These are phyloP conservation scores for Parapsyche elsis DNA, from an alignment of 1,140 invertebrate species.

Conservation along the genomic window DNA sequence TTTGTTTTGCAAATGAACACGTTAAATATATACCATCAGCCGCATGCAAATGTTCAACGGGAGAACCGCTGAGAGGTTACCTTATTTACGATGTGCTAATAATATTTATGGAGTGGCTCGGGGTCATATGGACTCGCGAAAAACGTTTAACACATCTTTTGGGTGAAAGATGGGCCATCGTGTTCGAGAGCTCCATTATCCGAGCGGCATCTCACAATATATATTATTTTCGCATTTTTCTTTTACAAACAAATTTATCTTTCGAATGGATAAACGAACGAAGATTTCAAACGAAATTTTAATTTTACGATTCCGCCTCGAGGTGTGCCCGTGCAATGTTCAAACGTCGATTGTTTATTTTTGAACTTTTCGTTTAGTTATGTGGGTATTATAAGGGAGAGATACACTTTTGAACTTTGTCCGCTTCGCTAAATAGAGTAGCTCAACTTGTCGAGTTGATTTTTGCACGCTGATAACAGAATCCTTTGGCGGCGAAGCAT, in stretches of 20 bases:
- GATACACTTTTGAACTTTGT: neutral
- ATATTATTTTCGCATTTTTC: conserved; percentile 24
- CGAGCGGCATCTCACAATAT: neutral
- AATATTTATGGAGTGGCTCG: conserved; percentile 37
- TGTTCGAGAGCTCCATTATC: conserved; percentile 24
- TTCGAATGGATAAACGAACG: neutral
- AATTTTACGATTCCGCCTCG: too few relatives aligned
- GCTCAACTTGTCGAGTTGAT: neutral
- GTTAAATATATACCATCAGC: conserved; percentile 7
- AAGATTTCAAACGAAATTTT: too few relatives aligned
- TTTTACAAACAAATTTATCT: conserved; percentile 4
- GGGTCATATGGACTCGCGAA: conserved; percentile 4
- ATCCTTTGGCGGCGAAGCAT: conserved; percentile 3
- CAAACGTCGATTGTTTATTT: too few relatives aligned
- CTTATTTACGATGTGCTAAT: conserved; percentile 42
- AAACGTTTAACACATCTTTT: conserved; percentile 34
- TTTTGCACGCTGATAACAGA: neutral
- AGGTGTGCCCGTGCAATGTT: too few relatives aligned
- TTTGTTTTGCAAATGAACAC: conserved; percentile 4
- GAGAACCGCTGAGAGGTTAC: conserved; percentile 3
- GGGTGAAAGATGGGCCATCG: conserved; percentile 37
- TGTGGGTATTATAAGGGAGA: neutral
- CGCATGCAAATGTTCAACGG: neutral
- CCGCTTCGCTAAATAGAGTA: neutral
- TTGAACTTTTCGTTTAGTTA: neutral